phyloP scores from a whole-genome alignment of 2,888 invertebrate genomes.

The Leucozona laternaria region DNA sequence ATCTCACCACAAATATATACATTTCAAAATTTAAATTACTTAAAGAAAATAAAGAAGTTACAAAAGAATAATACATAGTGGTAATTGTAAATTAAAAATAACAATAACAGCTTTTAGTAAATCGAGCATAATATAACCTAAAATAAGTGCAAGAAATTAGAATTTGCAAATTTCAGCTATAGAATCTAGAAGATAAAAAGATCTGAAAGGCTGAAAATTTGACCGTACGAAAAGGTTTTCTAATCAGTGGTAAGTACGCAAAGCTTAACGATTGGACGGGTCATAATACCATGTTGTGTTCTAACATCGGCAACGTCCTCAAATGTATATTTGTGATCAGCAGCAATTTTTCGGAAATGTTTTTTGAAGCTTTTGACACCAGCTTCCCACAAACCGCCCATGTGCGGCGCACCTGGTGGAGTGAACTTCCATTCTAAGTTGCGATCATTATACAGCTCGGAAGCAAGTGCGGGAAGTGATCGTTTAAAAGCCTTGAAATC shows the following conservation, averaged over 20 bases:
- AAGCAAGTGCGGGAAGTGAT: not conserved
- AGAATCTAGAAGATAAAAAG: too few species aligned
- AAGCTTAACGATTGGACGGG: slow-evolving; percentile 30
- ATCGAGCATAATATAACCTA: not conserved
- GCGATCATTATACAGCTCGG: not conserved
- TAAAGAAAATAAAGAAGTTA: not conserved
- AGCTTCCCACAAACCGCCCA: too few species aligned
- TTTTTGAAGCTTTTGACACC: too few species aligned
- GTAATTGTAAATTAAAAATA: too few species aligned
- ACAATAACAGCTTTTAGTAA: not conserved
- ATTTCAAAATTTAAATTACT: not conserved
- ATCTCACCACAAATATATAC: not conserved
- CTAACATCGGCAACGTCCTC: slow-evolving; percentile 20
- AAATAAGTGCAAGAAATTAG: too few species aligned
- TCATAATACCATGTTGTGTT: slow-evolving; percentile 24
- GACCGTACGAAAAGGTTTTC: not conserved
- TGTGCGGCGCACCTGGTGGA: not conserved
- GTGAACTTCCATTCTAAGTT: not conserved
- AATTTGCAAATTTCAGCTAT: too few species aligned
- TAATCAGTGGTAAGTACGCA: not conserved
- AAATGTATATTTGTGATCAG: not conserved
- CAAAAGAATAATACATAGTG: too few species aligned
- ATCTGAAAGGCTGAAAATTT: too few species aligned
- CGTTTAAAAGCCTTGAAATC: slow-evolving; percentile 6
- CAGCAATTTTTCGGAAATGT: not conserved